Conservation (phyloP, 2,797 vertebrate species). For the Macroramphosus scolopax region DNA sequence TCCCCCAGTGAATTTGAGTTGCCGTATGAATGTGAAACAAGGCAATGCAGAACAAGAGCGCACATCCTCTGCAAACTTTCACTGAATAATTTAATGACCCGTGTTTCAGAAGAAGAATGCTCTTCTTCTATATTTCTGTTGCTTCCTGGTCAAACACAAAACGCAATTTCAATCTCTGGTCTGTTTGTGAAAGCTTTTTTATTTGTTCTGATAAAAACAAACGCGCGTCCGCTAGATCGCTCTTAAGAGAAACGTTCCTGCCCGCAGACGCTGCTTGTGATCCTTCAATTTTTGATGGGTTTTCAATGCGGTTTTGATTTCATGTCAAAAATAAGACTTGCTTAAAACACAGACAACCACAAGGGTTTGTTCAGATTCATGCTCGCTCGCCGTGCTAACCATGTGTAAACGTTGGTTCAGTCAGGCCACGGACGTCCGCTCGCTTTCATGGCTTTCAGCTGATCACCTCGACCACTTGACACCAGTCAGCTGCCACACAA, state of each 20-base stretch:
- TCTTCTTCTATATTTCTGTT: slow-evolving; percentile 21
- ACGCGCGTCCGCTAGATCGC: slow-evolving; percentile 2
- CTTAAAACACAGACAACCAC: too few relatives aligned
- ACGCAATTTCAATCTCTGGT: slow-evolving; percentile 18
- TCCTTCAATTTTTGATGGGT: too few relatives aligned
- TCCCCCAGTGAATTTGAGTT: slow-evolving; percentile 21
- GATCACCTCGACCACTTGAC: too few relatives aligned
- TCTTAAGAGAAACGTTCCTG: slow-evolving; percentile 1
- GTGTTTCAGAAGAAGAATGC: slow-evolving; percentile 32
- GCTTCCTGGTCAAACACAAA: slow-evolving; percentile 15
- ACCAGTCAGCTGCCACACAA: too few relatives aligned
- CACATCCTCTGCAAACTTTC: slow-evolving; percentile 46
- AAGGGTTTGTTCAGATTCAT: too few relatives aligned
- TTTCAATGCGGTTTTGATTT: too few relatives aligned
- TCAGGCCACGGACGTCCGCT: too few relatives aligned
- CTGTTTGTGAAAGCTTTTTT: slow-evolving; percentile 20
- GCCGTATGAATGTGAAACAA: slow-evolving; percentile 46
- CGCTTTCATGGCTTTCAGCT: too few relatives aligned
- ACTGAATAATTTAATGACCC: slow-evolving; percentile 62
- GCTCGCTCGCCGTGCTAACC: not conserved
- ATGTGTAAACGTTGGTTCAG: too few relatives aligned
- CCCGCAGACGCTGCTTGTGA: too few relatives aligned
- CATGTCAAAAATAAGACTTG: too few relatives aligned
- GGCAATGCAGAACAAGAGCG: slow-evolving; percentile 40
- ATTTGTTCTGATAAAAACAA: slow-evolving; percentile 19